Conservation (phyloP, 2,888 invertebrate species). For the Nephrotoma flavescens region DNA sequence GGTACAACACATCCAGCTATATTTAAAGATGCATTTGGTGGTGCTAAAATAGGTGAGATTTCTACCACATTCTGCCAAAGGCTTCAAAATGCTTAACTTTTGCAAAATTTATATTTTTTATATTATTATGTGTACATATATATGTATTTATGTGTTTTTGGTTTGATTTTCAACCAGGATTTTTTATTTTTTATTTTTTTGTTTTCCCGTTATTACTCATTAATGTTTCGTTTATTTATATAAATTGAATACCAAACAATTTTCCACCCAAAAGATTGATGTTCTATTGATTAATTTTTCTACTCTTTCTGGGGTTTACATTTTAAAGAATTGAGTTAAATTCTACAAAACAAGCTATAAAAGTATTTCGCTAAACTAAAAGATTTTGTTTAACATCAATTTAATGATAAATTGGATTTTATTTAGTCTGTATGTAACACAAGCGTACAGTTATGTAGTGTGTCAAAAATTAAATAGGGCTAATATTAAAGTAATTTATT, state of each 20-base stretch:
- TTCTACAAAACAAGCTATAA: not conserved
- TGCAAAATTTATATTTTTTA: not conserved
- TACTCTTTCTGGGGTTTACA: not conserved
- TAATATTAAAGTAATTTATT: not conserved
- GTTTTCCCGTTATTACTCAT: not conserved
- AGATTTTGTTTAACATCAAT: not conserved
- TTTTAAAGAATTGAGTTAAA: not conserved
- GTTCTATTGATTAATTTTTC: not conserved
- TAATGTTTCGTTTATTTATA: not conserved
- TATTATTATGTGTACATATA: not conserved
- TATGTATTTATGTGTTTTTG: not conserved
- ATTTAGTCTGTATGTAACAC: not conserved
- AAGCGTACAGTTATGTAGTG: not conserved
- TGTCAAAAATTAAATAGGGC: not conserved
- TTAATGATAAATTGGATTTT: not conserved
- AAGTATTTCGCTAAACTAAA: not conserved
- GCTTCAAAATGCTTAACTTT: not conserved
- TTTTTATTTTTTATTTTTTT: not conserved
- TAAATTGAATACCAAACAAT: not conserved
- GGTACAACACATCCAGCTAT: slow-evolving; percentile 37
- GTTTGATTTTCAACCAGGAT: not conserved
- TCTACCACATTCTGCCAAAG: not conserved
- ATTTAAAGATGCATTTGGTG: slow-evolving; percentile 46
- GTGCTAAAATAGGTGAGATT: slow-evolving; percentile 48
- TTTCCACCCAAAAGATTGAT: not conserved